Percentiles rank a stretch among this genome's conserved stretches.
phyloP scores from a whole-genome alignment of 2,113 vertebrate genomes.

The Prolemur simus region DNA sequence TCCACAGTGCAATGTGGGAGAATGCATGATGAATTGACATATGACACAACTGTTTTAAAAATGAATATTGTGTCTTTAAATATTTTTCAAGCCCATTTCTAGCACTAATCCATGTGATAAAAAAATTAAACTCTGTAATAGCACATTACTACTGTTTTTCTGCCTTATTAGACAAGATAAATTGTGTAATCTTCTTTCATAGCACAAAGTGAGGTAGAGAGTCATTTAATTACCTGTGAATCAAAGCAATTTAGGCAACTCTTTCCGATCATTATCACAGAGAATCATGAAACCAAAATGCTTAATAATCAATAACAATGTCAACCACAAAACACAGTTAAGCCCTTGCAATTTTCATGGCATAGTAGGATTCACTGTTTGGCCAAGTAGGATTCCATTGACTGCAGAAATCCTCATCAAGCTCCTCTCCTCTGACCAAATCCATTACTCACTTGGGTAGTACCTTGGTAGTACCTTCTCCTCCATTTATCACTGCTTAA shows the following conservation, averaged over 20 bases:
- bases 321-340: background rate
- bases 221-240: conserved; percentile 62
- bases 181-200: conserved; percentile 50
- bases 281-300: conserved; percentile 36
- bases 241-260: conserved; percentile 27
- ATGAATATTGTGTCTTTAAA: background rate
- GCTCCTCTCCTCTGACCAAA: fast-evolving
- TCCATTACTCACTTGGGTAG: too few species aligned
- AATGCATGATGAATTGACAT: background rate
- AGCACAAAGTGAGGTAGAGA: conserved; percentile 18
- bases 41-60: background rate
- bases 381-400: background rate
- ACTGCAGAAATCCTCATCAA: background rate
- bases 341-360: background rate
- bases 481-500: too few species aligned
- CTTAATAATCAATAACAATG: conserved; percentile 25
- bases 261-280: conserved; percentile 44
- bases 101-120: background rate
- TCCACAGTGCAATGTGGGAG: background rate
- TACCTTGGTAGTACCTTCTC: background rate
- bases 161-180: conserved; percentile 61
- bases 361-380: background rate
- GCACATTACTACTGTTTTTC: conserved; percentile 50
- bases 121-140: conserved; percentile 34
- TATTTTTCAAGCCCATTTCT: conserved; percentile 15